Evolutionary conservation across 2,888 invertebrate genomes (phyloP).

Genomic region (Netelia inedita): DNA sequence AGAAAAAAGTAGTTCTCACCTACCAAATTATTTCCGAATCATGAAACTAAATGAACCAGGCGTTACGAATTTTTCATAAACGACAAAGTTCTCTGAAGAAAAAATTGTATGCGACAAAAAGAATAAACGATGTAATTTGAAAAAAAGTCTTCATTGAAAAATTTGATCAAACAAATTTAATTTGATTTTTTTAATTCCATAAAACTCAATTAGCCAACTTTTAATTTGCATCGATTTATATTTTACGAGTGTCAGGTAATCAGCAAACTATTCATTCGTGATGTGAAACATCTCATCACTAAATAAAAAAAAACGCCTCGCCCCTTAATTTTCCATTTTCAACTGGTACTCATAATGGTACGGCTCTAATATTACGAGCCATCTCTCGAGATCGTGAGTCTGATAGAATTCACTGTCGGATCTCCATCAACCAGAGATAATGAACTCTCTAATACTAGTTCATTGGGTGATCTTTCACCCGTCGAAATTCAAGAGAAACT

Average conservation of each 20-base stretch:
- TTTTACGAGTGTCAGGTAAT: neutral
- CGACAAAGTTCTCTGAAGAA: neutral
- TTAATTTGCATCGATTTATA: too few relatives aligned
- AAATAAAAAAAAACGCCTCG: slow-evolving; percentile 14
- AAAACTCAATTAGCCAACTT: too few relatives aligned
- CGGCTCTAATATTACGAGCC: slow-evolving; percentile 7
- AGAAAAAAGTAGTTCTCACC: slow-evolving; percentile 17
- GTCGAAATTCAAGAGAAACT: slow-evolving; percentile 34
- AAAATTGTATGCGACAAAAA: too few relatives aligned
- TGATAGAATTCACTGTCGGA: slow-evolving; percentile 61
- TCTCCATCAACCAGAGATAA: slow-evolving; percentile 68
- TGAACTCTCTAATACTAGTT: slow-evolving; percentile 63
- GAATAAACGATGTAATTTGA: neutral
- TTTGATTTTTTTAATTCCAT: neutral
- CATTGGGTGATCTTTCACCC: slow-evolving; percentile 40
- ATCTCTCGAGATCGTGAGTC: slow-evolving; percentile 27
- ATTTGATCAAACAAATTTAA: too few relatives aligned
- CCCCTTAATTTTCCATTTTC: slow-evolving; percentile 18
- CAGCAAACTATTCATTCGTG: neutral
- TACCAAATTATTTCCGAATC: slow-evolving; percentile 21
- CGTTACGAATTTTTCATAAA: slow-evolving; percentile 16
- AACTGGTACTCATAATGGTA: slow-evolving; percentile 25
- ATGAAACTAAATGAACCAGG: slow-evolving; percentile 38
- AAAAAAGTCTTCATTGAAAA: neutral
- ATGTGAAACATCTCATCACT: neutral